These are phyloP conservation scores for Amphipyra berbera DNA, from an alignment of 2,888 invertebrate genomes.

Conservation along the genomic window DNA sequence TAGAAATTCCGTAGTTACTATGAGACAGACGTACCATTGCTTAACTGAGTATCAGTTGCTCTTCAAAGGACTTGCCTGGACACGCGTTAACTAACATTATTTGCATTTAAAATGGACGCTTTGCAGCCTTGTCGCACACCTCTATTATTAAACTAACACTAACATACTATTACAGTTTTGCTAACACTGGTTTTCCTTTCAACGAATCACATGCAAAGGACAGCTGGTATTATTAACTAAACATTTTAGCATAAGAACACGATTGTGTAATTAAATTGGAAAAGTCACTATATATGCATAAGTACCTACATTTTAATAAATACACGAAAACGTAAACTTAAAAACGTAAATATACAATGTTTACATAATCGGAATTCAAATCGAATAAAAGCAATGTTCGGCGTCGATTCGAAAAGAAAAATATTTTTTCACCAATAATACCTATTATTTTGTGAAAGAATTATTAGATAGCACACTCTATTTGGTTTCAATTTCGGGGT, in stretches of 20 bases:
- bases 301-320: constrained; percentile 5
- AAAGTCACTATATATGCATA: constrained; percentile 1
- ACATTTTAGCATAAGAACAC: background rate
- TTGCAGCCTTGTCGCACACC: constrained; percentile 18
- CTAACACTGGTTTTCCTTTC: constrained; percentile 15
- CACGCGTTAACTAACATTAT: constrained; percentile 31
- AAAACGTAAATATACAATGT: constrained; percentile 8
- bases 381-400: constrained; percentile 12
- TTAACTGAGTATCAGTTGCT: constrained; percentile 22
- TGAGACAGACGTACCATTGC: constrained; percentile 10
- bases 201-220: background rate
- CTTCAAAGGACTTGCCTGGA: constrained; percentile 40
- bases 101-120: constrained; percentile 47
- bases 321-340: constrained; percentile 5
- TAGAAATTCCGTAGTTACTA: constrained; percentile 22
- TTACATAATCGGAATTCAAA: constrained; percentile 19
- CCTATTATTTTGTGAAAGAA: constrained; percentile 49
- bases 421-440: constrained; percentile 34
- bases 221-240: background rate
- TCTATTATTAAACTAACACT: constrained; percentile 16
- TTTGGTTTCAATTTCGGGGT: constrained; percentile 74
- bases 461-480: constrained; percentile 65
- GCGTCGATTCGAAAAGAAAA: constrained; percentile 5
- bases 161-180: background rate
- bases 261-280: background rate